Evolutionary conservation across 1,140 invertebrate species (phyloP), one percentile per base, ranked within the genome.

Genomic region (Scylla paramamosain): DNA sequence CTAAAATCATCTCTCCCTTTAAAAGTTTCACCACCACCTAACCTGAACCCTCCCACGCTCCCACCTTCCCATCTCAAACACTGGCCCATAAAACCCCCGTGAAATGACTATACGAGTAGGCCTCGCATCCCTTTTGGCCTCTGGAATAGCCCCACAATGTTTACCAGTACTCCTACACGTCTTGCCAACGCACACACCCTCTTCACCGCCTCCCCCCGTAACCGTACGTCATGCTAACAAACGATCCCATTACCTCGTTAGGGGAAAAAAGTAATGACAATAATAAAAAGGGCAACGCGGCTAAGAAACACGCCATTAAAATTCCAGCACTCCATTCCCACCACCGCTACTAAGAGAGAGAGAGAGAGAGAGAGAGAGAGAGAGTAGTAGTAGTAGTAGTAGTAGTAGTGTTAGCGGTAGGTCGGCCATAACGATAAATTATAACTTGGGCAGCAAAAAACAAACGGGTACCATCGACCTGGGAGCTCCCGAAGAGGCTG

Each of bases 341-440:
- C 20, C 67, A 7, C 20, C 67, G 2, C 12, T 7, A 77, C 4
- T 2, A 20, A 77, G 67, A 77, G 25, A 77, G 67, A 77, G 67
- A 77, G 67, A 77, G 67, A 77, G 67, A 77, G 67, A 77, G 67
- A 77, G 67, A 77, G 67, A 77, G 67, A 77, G 67, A 77, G 67
- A 77, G 67, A 77, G 16, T 12, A 59, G 52, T 12, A 59, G 52
- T 14, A 59, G 52, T 4, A 48, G 46, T 4, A 48, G 46, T 7
- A 14, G 14, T 4, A 48, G 46, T 48, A 48, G 6, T 48, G 46
- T 4, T 48, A 48, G 14, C 46, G 46, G 46, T 48, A n/a, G 16
- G 67, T 77, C 6, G 20, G 67, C 67, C 25, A 77, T 77, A 77
- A 77, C 67, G 1, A 3, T 77, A 77, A 77, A 77, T 77, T 77